These are phyloP conservation scores for Discoglossus pictus DNA, from an alignment of 2,797 vertebrate species.

Conservation along the genomic window DNA sequence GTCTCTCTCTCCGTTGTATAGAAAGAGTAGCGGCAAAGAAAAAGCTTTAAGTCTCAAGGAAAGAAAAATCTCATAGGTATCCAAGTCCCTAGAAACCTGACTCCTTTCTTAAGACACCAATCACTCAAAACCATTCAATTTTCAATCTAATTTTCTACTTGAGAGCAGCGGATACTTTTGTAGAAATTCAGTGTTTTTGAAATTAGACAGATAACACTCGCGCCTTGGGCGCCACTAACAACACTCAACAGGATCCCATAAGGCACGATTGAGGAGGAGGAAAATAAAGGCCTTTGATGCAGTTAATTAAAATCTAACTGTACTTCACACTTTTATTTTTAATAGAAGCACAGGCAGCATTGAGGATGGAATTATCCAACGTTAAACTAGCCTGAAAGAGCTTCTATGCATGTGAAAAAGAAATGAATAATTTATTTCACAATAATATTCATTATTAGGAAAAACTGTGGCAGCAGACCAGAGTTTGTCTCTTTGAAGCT, in stretches of 20 bases:
- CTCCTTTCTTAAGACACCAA: slow-evolving; percentile 6
- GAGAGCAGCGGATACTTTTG: slow-evolving; percentile 23
- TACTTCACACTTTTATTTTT: slow-evolving; percentile 38
- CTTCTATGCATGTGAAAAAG: too few species aligned
- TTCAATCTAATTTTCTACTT: slow-evolving; percentile 37
- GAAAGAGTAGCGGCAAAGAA: too few species aligned
- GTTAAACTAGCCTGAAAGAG: neutral
- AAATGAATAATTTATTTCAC: slow-evolving; percentile 34
- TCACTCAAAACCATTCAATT: slow-evolving; percentile 27
- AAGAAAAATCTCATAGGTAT: too few species aligned
- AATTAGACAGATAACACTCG: slow-evolving; percentile 16
- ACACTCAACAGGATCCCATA: slow-evolving; percentile 31
- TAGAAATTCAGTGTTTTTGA: neutral
- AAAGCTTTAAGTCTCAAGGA: too few species aligned
- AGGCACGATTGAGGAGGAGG: slow-evolving; percentile 18
- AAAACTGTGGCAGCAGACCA: slow-evolving; percentile 12
- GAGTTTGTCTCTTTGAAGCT: too few species aligned
- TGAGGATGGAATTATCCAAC: slow-evolving; percentile 7
- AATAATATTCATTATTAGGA: slow-evolving; percentile 16
- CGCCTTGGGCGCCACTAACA: slow-evolving; percentile 22
- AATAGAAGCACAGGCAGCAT: slow-evolving; percentile 16
- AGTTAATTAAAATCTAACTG: slow-evolving; percentile 53
- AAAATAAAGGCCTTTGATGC: slow-evolving; percentile 18
- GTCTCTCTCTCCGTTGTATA: too few species aligned
- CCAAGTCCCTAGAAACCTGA: slow-evolving; percentile 6